Conservation (phyloP, 1,140 invertebrate species). For the Bradynema listronoti region DNA sequence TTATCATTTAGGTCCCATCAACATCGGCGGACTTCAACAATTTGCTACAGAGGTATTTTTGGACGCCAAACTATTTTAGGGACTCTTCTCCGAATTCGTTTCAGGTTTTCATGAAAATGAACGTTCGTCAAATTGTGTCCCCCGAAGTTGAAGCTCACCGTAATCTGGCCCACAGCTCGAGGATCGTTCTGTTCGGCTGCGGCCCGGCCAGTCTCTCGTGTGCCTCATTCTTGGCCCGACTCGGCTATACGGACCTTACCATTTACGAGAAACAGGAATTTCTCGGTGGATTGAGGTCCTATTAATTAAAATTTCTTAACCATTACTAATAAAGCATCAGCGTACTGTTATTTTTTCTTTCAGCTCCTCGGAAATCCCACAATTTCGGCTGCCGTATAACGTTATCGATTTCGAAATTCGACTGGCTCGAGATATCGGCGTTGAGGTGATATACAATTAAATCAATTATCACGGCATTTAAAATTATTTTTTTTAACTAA, state of each 20-base stretch:
- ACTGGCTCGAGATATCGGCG: slow-evolving; percentile 81
- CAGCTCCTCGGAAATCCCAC: slow-evolving; percentile 89
- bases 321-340: too few species aligned
- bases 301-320: background rate
- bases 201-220: slow-evolving; percentile 94
- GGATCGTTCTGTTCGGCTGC: slow-evolving; percentile 85
- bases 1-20: slow-evolving; percentile 73
- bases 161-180: slow-evolving; percentile 64
- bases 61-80: background rate
- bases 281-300: slow-evolving; percentile 77
- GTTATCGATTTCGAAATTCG: slow-evolving; percentile 88
- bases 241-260: slow-evolving; percentile 83
- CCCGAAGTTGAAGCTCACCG: slow-evolving; percentile 62
- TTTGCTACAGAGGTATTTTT: slow-evolving; percentile 79
- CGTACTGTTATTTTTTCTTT: too few species aligned
- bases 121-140: slow-evolving; percentile 74
- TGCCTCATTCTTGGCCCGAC: slow-evolving; percentile 81
- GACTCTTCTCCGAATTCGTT: too few species aligned
- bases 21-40: slow-evolving; percentile 94
- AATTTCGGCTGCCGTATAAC: slow-evolving; percentile 84
- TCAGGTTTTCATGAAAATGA: slow-evolving; percentile 85
- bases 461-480: too few species aligned
- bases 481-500: too few species aligned
- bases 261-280: slow-evolving; percentile 83
- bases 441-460: slow-evolving; percentile 71